Conservation (phyloP, 1,140 invertebrate genomes). For the Acromyrmex echinatior region DNA sequence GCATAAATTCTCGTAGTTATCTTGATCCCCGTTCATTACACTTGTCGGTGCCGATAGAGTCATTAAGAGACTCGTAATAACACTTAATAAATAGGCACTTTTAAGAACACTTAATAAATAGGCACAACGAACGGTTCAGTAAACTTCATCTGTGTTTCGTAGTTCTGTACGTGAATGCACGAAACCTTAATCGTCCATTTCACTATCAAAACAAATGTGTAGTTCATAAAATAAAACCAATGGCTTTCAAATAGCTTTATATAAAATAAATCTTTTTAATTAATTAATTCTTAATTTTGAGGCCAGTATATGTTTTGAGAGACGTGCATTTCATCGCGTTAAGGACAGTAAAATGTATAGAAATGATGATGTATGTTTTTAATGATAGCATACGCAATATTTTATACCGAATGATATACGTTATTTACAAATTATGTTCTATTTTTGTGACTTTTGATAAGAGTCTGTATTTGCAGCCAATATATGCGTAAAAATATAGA, state of each 20-base stretch:
- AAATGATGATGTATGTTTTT: not conserved
- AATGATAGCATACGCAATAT: slow-evolving; percentile 1
- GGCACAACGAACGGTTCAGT: slow-evolving; percentile 38
- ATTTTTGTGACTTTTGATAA: slow-evolving; percentile 14
- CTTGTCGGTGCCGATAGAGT: slow-evolving; percentile 68
- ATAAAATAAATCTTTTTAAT: not conserved
- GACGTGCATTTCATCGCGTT: not conserved
- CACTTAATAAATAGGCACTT: slow-evolving; percentile 70
- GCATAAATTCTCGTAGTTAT: slow-evolving; percentile 71
- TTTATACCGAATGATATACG: not conserved
- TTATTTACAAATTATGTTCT: not conserved
- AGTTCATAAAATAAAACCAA: not conserved
- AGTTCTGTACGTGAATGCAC: not conserved
- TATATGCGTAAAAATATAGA: not conserved
- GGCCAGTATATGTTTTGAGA: not conserved
- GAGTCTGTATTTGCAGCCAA: not conserved
- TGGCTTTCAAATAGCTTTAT: not conserved
- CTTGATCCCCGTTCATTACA: slow-evolving; percentile 67
- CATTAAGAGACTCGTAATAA: slow-evolving; percentile 75
- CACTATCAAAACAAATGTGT: not conserved
- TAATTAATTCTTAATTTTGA: slow-evolving; percentile 6
- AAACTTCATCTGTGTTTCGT: slow-evolving; percentile 49
- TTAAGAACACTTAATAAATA: slow-evolving; percentile 70
- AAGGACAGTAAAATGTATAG: not conserved
- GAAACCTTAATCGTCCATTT: not conserved